A percentile compares a stretch with the other conserved stretches of the same genome.
Evolutionary conservation across 2,113 vertebrate genomes (phyloP).

Genomic region (Ramphastos sulfuratus): DNA sequence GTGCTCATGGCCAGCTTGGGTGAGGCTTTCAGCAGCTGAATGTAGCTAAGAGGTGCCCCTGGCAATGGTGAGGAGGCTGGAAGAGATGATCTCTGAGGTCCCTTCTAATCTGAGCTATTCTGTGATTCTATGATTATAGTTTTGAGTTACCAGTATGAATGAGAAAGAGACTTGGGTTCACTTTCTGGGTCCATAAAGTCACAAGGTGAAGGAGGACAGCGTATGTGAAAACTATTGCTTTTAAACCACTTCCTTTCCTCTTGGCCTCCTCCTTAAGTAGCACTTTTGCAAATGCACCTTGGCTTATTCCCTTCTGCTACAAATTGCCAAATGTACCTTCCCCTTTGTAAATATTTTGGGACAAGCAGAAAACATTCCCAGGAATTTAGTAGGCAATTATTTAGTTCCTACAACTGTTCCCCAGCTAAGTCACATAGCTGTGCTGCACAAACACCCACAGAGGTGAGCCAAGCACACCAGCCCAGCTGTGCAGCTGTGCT

Average conservation of each 20-base stretch:
- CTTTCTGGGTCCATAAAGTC: neutral
- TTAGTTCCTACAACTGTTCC: neutral
- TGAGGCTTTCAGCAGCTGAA: too few relatives aligned
- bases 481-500: neutral
- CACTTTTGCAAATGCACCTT: neutral
- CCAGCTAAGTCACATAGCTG: neutral
- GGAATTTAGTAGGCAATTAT: neutral
- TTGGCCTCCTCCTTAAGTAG: neutral
- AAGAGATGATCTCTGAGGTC: too few relatives aligned
- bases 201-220: neutral
- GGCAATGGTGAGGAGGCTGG: too few relatives aligned
- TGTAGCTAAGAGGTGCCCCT: too few relatives aligned
- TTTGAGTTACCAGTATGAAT: neutral
- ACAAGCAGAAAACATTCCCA: neutral
- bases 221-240: neutral
- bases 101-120: too few relatives aligned
- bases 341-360: neutral
- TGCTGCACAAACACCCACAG: neutral
- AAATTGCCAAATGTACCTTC: neutral
- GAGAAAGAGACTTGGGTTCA: neutral
- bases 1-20: too few relatives aligned
- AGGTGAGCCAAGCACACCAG: neutral
- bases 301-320: neutral
- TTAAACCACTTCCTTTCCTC: neutral
- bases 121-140: too few relatives aligned